These are phyloP conservation scores for Pollimyrus isidori DNA, from an alignment of 2,113 vertebrate species.

Conservation along the genomic window DNA sequence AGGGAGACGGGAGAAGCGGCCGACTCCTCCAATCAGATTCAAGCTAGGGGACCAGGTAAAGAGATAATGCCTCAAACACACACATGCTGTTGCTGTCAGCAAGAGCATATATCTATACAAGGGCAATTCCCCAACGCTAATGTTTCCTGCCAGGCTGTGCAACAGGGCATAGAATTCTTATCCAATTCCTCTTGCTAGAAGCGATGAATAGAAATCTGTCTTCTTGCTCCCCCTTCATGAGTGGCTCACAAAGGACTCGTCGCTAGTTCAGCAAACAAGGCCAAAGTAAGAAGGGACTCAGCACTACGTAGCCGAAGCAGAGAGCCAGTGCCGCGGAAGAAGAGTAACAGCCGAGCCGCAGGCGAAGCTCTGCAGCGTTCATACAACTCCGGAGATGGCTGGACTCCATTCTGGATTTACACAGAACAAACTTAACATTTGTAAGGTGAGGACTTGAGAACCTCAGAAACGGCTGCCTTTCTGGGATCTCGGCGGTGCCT, in stretches of 20 bases:
- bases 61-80: background rate
- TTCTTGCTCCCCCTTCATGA: background rate
- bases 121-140: background rate
- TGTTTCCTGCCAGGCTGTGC: background rate
- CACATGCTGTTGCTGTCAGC: background rate
- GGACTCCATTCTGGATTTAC: background rate
- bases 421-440: background rate
- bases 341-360: background rate
- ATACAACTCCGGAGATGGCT: background rate
- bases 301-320: background rate
- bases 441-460: background rate
- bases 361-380: background rate
- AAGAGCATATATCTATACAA: background rate
- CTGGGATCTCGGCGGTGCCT: background rate
- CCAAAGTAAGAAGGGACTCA: background rate
- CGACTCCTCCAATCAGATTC: background rate
- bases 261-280: background rate
- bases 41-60: background rate
- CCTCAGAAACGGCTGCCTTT: background rate
- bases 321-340: background rate
- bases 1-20: background rate
- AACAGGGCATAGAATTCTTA: background rate
- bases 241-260: slow-evolving; percentile 9
- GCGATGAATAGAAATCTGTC: slow-evolving; percentile 23
- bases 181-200: slow-evolving; percentile 14